phyloP scores from a whole-genome alignment of 2,797 vertebrate species.

The Micromesistius poutassou region DNA sequence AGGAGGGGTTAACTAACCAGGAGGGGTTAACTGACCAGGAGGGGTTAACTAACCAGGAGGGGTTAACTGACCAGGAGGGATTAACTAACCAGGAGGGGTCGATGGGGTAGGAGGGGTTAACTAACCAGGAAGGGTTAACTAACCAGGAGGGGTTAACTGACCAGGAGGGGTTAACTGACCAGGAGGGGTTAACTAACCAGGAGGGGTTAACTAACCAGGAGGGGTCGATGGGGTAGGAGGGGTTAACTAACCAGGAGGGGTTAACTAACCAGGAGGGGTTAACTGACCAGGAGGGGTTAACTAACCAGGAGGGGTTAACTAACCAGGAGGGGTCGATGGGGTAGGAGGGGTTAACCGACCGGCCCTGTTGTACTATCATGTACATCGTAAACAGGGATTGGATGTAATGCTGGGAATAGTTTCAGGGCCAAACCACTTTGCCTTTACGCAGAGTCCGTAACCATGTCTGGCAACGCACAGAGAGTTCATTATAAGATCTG shows the following conservation, averaged over 20 bases:
- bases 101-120: neutral
- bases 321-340: neutral
- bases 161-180: too few species aligned
- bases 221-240: neutral
- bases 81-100: too few species aligned
- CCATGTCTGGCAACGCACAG: slow-evolving; percentile 27
- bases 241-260: neutral
- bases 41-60: too few species aligned
- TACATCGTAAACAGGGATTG: neutral
- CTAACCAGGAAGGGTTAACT: too few species aligned
- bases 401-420: neutral
- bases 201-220: too few species aligned
- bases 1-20: too few species aligned
- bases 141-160: too few species aligned
- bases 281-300: too few species aligned
- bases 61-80: too few species aligned
- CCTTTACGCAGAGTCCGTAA: slow-evolving; percentile 24
- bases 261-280: too few species aligned
- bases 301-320: too few species aligned
- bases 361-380: neutral
- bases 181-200: too few species aligned
- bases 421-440: neutral
- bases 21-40: neutral
- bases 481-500: slow-evolving; percentile 25
- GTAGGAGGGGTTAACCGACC: neutral